A percentile compares a stretch with the other conserved stretches of the same genome.
Conservation (phyloP, 2,113 vertebrate species). For the Anarhynchus alexandrinus region DNA sequence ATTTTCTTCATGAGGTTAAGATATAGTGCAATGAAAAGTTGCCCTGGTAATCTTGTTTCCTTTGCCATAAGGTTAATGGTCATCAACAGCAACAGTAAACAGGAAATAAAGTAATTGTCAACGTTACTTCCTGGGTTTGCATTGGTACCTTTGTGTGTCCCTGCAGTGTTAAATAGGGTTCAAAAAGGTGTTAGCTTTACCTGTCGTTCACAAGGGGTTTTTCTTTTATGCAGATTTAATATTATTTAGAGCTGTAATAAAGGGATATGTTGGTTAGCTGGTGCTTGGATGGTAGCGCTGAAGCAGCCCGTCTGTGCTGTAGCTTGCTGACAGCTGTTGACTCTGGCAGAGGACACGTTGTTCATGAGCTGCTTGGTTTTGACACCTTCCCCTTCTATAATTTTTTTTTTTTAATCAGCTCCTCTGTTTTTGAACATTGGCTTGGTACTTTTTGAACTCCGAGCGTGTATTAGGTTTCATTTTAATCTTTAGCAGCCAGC, state of each 20-base stretch:
- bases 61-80: not conserved
- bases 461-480: not conserved
- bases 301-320: not conserved
- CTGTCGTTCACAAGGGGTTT: not conserved
- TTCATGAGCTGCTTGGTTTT: not conserved
- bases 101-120: not conserved
- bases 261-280: not conserved
- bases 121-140: not conserved
- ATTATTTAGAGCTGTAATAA: not conserved
- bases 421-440: not conserved
- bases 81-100: not conserved
- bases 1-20: not conserved
- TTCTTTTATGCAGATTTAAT: not conserved
- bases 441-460: not conserved
- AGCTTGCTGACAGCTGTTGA: not conserved
- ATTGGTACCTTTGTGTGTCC: not conserved
- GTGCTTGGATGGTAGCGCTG: not conserved
- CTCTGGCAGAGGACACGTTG: not conserved
- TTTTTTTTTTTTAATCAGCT: not conserved
- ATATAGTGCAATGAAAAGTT: not conserved
- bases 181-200: not conserved
- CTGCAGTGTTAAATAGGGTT: not conserved
- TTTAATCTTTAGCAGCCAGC: not conserved
- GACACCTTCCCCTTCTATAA: not conserved
- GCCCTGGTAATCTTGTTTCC: not conserved